phyloP scores from a whole-genome alignment of 2,113 vertebrate species.

The Himantopus leucocephalus region DNA sequence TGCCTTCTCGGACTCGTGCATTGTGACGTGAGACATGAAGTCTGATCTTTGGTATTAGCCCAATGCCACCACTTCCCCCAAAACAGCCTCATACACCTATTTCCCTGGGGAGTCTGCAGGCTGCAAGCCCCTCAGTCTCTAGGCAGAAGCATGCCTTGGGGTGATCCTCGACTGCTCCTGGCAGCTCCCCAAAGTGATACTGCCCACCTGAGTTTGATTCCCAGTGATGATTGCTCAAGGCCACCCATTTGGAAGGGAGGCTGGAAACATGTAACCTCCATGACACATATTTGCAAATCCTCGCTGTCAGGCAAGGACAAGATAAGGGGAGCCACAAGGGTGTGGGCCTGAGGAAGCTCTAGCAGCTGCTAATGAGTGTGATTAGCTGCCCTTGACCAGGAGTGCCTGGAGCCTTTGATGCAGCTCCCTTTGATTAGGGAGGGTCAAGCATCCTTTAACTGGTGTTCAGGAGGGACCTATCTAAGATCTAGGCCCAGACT shows the following conservation, averaged over 20 bases:
- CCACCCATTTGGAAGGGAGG: not conserved
- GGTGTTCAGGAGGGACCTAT: not conserved
- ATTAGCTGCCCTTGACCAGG: not conserved
- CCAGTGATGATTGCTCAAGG: not conserved
- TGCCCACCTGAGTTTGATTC: not conserved
- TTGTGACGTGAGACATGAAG: not conserved
- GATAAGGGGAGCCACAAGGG: not conserved
- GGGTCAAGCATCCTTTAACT: not conserved
- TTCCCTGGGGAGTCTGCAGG: not conserved
- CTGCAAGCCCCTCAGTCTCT: not conserved
- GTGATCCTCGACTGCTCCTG: not conserved
- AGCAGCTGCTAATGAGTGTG: not conserved
- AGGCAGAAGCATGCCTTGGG: not conserved
- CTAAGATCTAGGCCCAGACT: not conserved
- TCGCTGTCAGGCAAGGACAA: not conserved
- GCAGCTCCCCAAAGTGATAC: not conserved
- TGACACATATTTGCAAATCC: not conserved
- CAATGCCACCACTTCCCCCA: rapidly evolving
- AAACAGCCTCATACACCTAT: not conserved
- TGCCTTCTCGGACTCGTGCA: not conserved
- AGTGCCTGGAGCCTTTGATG: not conserved
- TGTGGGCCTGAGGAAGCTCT: not conserved
- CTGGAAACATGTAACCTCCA: not conserved
- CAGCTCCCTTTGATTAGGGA: not conserved
- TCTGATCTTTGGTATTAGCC: not conserved